Percentiles rank a stretch among this genome's conserved stretches.
Conservation (phyloP, 2,888 invertebrate genomes). For the Watsonalla binaria region DNA sequence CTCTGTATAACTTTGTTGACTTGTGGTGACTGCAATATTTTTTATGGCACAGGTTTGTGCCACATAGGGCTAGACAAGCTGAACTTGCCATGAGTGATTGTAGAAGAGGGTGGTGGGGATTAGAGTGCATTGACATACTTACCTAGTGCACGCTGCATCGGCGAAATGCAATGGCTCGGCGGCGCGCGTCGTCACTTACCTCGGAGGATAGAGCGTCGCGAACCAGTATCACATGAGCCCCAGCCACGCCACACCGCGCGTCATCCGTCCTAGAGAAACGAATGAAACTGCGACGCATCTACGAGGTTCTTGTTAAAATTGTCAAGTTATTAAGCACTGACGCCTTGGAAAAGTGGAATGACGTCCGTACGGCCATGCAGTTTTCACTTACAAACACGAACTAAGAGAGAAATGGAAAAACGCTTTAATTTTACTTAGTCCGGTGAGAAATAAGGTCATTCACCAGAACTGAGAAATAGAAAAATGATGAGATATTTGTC, state of each 20-base stretch:
- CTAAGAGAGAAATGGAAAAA: conserved; percentile 64
- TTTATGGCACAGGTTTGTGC: conserved; percentile 28
- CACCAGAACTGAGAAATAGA: background rate
- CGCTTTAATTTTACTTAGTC: conserved; percentile 47
- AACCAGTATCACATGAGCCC: conserved; percentile 48
- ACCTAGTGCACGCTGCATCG: conserved; percentile 71
- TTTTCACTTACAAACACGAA: conserved; percentile 73
- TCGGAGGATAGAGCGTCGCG: conserved; percentile 48
- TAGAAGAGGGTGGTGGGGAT: conserved; percentile 61
- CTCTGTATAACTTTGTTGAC: background rate
- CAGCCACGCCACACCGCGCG: conserved; percentile 23
- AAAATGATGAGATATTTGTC: too few relatives aligned
- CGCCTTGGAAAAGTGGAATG: conserved; percentile 76
- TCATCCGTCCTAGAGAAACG: conserved; percentile 18
- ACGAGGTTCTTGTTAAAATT: conserved; percentile 40
- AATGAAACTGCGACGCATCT: conserved; percentile 28
- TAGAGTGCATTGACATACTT: conserved; percentile 76
- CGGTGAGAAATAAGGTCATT: conserved; percentile 32
- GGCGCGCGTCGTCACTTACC: conserved; percentile 43
- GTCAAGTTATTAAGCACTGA: conserved; percentile 59
- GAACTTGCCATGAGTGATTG: conserved; percentile 70
- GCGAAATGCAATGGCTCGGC: conserved; percentile 64
- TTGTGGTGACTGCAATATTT: conserved; percentile 7
- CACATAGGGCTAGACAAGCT: conserved; percentile 49
- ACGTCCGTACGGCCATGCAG: conserved; percentile 67